Conservation (phyloP, 1,140 invertebrate genomes). For the Agraylea sexmaculata region DNA sequence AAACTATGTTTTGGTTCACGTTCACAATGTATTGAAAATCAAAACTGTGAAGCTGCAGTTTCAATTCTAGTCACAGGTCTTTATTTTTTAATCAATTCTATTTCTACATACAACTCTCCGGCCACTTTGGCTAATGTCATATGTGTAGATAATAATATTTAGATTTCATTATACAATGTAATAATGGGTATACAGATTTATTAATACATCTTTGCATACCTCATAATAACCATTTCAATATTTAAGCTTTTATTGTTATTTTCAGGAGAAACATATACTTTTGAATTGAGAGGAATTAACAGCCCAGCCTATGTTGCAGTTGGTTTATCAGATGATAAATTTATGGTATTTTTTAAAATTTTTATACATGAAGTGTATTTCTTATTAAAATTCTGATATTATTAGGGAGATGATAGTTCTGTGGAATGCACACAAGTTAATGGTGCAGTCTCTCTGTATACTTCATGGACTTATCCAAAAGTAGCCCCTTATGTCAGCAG, state of each 20-base stretch:
- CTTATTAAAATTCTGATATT: no score
- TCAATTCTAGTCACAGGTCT: constrained; percentile 54
- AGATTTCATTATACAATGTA: no score
- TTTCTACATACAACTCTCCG: constrained; percentile 14
- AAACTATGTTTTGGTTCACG: constrained; percentile 76
- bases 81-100: constrained; percentile 51
- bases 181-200: no score
- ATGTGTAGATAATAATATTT: neutral
- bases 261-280: constrained; percentile 49
- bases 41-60: constrained; percentile 57
- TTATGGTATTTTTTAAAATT: constrained; percentile 46
- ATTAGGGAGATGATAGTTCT: constrained; percentile 76
- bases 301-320: constrained; percentile 61
- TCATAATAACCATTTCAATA: neutral
- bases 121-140: neutral
- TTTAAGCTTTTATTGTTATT: constrained; percentile 23
- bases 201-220: no score
- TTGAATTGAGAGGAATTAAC: constrained; percentile 50
- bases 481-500: constrained; percentile 33
- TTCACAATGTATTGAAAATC: constrained; percentile 46
- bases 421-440: constrained; percentile 66
- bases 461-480: constrained; percentile 38
- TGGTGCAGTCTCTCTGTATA: constrained; percentile 45
- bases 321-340: constrained; percentile 56
- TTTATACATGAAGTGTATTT: no score